Conservation (phyloP, 2,888 invertebrate species). For the Lydus trimaculatus region DNA sequence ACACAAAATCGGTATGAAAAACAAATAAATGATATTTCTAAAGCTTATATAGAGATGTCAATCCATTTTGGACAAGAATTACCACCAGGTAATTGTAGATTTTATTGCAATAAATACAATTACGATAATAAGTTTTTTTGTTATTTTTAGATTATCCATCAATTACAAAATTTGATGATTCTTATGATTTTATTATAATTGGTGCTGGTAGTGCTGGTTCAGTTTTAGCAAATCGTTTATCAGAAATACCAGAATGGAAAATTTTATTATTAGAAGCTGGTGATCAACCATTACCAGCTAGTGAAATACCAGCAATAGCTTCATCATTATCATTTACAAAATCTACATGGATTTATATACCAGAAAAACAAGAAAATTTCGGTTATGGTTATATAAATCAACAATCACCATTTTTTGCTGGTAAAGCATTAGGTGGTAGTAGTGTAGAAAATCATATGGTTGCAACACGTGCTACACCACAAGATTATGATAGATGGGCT, state of each 20-base stretch:
- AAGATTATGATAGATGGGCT: constrained; percentile 75
- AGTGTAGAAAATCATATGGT: constrained; percentile 61
- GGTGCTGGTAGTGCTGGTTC: constrained; percentile 63
- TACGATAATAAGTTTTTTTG: neutral
- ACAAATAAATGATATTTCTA: too few relatives aligned
- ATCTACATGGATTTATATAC: constrained; percentile 59
- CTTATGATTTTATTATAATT: constrained; percentile 61
- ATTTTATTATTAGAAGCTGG: constrained; percentile 49
- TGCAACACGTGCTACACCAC: constrained; percentile 66
- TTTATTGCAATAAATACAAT: too few relatives aligned
- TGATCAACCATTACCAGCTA: constrained; percentile 46
- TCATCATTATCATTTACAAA: constrained; percentile 53
- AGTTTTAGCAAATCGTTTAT: constrained; percentile 62
- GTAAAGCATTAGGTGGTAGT: constrained; percentile 66
- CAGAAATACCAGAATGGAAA: constrained; percentile 58
- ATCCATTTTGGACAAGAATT: too few relatives aligned
- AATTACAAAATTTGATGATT: neutral
- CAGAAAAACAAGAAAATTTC: constrained; percentile 41
- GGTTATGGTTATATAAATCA: constrained; percentile 54
- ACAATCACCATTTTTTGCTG: constrained; percentile 61
- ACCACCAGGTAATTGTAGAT: too few relatives aligned
- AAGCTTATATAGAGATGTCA: too few relatives aligned
- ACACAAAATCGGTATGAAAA: too few relatives aligned
- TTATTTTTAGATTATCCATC: neutral
- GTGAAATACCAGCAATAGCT: constrained; percentile 60